These are phyloP conservation scores for Hermaeophaga mercurialis DNA, from an alignment of 2,888 invertebrate genomes.

Conservation along the genomic window DNA sequence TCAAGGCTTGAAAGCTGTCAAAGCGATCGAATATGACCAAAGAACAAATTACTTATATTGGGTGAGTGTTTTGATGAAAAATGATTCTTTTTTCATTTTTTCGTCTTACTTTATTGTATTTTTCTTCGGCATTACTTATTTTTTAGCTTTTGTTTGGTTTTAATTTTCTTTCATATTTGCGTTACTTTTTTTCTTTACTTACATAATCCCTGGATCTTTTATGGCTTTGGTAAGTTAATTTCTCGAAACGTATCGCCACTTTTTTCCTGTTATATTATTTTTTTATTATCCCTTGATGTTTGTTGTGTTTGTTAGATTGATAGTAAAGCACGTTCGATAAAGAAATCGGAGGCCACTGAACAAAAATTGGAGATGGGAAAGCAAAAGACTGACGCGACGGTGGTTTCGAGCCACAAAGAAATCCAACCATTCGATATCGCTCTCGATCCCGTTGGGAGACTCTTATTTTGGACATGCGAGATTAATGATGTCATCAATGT, in stretches of 20 bases:
- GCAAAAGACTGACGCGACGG: conserved; percentile 50
- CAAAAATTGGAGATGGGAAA: conserved; percentile 60
- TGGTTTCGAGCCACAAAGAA: conserved; percentile 61
- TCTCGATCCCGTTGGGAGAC: conserved; percentile 80
- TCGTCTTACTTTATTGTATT: no score
- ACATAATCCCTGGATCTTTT: no score
- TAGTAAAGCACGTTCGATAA: conserved; percentile 75
- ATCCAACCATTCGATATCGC: conserved; percentile 83
- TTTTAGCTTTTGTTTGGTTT: no score
- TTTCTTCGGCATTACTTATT: no score
- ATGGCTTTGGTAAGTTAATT: no score
- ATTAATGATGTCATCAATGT: conserved; percentile 87
- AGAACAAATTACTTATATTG: conserved; percentile 72
- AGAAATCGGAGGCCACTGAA: conserved; percentile 69
- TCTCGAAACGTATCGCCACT: no score
- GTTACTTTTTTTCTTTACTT: no score
- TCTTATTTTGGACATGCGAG: conserved; percentile 89
- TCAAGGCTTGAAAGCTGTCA: conserved; percentile 76
- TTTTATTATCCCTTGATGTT: no score
- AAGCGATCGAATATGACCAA: conserved; percentile 88
- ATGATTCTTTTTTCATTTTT: no score
- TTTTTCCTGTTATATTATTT: no score
- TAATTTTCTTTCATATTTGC: no score
- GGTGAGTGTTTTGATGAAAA: conserved; percentile 65
- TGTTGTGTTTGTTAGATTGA: conserved; percentile 73